Evolutionary conservation across 2,113 vertebrate species (phyloP).

Genomic region (Cryptotis parvus): DNA sequence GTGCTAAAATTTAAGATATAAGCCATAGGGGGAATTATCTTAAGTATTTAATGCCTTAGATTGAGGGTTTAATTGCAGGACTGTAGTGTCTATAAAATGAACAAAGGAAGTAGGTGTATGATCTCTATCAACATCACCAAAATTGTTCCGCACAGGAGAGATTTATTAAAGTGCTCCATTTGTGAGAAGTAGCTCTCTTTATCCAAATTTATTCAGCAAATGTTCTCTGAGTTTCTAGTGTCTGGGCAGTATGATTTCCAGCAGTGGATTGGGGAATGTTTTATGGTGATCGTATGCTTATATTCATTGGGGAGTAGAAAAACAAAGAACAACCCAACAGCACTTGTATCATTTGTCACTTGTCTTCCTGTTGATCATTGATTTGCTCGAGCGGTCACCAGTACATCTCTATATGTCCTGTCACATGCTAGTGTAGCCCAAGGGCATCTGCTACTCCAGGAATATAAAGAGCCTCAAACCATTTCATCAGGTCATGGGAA

Average conservation of each 20-base stretch:
- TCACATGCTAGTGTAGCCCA: too few species aligned
- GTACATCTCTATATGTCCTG: too few species aligned
- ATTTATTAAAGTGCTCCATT: not conserved
- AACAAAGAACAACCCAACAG: not conserved
- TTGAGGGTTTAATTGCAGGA: not conserved
- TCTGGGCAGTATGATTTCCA: not conserved
- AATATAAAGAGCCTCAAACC: too few species aligned
- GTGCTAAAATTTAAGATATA: not conserved
- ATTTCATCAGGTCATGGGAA: too few species aligned
- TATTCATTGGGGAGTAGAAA: not conserved
- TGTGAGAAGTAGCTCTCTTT: not conserved
- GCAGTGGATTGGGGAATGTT: not conserved
- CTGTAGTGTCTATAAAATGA: not conserved
- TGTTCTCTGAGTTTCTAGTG: not conserved
- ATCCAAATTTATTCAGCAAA: not conserved
- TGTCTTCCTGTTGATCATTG: too few species aligned
- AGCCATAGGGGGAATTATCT: not conserved
- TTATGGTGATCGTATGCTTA: not conserved
- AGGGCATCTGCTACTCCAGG: too few species aligned
- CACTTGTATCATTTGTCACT: too few species aligned
- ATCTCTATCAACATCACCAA: not conserved
- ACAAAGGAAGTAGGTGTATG: not conserved
- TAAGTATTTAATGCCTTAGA: conserved; percentile 11
- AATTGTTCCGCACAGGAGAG: not conserved
- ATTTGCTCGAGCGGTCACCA: too few species aligned